These are phyloP conservation scores for Varecia variegata DNA, from an alignment of 2,797 vertebrate species.

Conservation along the genomic window DNA sequence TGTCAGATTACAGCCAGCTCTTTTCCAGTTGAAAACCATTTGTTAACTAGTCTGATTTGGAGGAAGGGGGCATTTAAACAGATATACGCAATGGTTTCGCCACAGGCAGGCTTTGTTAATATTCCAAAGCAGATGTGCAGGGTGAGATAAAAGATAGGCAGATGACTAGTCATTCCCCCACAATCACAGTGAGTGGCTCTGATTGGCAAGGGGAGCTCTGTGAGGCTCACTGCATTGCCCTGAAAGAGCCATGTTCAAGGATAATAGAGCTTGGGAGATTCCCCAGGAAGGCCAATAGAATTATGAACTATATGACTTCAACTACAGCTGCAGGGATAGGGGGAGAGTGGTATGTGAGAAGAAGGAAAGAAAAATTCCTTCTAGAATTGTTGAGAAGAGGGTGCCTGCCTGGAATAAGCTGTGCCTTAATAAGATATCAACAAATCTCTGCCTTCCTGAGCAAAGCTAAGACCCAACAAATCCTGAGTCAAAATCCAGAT, in stretches of 20 bases:
- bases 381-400: background rate
- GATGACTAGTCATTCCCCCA: background rate
- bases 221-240: slow-evolving; percentile 13
- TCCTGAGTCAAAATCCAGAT: background rate
- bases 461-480: background rate
- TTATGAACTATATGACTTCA: background rate
- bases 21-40: slow-evolving; percentile 20
- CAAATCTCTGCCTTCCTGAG: background rate
- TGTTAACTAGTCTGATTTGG: background rate
- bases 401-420: background rate
- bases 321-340: background rate
- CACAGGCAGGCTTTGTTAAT: slow-evolving; percentile 28
- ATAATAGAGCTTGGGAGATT: background rate
- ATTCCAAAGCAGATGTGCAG: slow-evolving; percentile 49
- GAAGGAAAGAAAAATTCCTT: background rate
- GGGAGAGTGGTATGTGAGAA: background rate
- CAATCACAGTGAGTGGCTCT: background rate
- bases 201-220: background rate
- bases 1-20: background rate
- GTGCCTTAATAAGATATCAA: background rate
- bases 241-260: slow-evolving; percentile 18
- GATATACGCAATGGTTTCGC: background rate
- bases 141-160: slow-evolving; percentile 25
- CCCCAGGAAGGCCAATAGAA: background rate
- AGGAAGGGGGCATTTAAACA: background rate